Base-by-base conservation (phyloP, 30 jellyfish, hydroid and myxozoan species). In the Cassiopea andromeda region DNA sequence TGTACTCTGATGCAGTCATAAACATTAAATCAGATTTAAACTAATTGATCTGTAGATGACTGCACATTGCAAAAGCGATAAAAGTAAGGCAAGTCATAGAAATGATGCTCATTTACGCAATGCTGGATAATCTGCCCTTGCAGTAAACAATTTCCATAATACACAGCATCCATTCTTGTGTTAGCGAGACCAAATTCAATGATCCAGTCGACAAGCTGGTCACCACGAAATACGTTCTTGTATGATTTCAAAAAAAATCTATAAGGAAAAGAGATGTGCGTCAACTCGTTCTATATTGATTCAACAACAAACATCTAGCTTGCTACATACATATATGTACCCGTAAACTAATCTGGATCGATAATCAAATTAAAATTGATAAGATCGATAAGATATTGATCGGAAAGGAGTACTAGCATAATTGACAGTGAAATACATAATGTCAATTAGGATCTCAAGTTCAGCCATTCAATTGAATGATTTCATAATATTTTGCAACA, bases 41-140 rank as follows among this genome's bases (percentile, higher is more conserved):
- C 73, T 4, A 64, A 75, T 8, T 17, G 49, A 64, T 18, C 50
- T 48, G 58, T 14, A 9, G 46, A 15, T 45, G 46, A 1, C 48
- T 48, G 9, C 46, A 59, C 89, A 16, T 44, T 46, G 67, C 96
- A 89, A 57, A 89, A 89, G 10, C 92, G 91, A 84, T 93, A 93
- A 60, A 88, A 88, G 66, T 93, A 93, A 4, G 98, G 98, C 81
- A 93, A 69, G 61, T 93, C 98, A 77, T 83, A 84, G 71, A 93
- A 93, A 46, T 57, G 75, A 84, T 93, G 97, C 46, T 89, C 94
- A 46, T 83, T 73, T 3, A 87, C 77, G 54, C 95, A 85, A 73
- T 93, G 98, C 76, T 84, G 89, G 15, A 94, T 69, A 14, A 94
- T 71, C 17, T 95, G 75, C 10, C 98, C 98, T 81, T 82, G 81